Evolutionary conservation across 2,113 vertebrate genomes (phyloP).

Genomic region (Podocnemis expansa): DNA sequence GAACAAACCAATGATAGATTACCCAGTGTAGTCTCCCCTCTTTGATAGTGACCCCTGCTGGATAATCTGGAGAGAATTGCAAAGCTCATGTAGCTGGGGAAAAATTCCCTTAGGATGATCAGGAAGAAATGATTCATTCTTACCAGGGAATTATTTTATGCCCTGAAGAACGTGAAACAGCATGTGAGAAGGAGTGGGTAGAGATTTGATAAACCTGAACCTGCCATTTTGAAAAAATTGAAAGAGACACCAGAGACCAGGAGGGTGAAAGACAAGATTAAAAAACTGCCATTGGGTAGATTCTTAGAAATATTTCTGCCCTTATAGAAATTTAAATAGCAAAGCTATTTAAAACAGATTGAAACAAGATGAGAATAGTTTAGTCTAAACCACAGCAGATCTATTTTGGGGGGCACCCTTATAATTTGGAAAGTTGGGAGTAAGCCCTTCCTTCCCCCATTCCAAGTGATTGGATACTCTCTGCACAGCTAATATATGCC

Average conservation of each 20-base stretch:
- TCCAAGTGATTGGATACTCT: background rate
- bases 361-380: background rate
- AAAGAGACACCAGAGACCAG: background rate
- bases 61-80: background rate
- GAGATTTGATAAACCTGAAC: background rate
- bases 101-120: background rate
- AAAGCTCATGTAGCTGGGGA: background rate
- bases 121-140: background rate
- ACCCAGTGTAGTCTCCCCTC: background rate
- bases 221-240: background rate
- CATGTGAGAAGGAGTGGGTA: background rate
- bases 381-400: background rate
- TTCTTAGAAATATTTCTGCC: conserved; percentile 33
- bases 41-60: background rate
- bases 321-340: background rate
- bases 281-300: background rate
- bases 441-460: background rate
- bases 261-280: background rate
- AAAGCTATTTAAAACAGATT: background rate
- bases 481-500: background rate
- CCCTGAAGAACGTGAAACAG: conserved; percentile 1
- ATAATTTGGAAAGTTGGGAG: background rate
- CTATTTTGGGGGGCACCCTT: background rate
- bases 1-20: background rate
- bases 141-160: background rate